Conservation (phyloP, 2,888 invertebrate species). For the Lasioglossum zephyrum region DNA sequence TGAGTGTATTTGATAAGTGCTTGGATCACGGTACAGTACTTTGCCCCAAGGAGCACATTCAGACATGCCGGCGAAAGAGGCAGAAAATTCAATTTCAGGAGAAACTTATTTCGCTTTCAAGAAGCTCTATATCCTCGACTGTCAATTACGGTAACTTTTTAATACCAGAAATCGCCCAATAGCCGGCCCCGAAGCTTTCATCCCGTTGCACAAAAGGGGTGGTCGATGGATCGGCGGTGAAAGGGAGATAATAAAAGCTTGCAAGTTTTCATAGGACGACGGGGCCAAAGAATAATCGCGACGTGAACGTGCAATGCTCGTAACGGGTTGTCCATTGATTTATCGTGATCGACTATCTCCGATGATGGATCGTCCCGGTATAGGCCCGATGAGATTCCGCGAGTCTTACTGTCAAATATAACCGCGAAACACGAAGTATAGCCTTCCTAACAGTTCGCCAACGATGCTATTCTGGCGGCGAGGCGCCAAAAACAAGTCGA, state of each 20-base stretch:
- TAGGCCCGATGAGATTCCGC: slow-evolving; percentile 12
- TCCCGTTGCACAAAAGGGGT: background rate
- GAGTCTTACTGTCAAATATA: slow-evolving; percentile 41
- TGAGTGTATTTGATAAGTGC: background rate
- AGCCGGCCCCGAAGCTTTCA: background rate
- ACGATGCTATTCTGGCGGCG: slow-evolving; percentile 44
- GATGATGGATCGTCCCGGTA: slow-evolving; percentile 49
- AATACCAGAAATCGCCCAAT: background rate
- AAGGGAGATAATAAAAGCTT: background rate
- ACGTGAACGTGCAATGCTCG: background rate
- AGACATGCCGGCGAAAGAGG: background rate
- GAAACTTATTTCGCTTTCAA: background rate
- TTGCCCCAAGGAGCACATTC: background rate
- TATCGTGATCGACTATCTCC: slow-evolving; percentile 18
- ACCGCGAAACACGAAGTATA: slow-evolving; percentile 36
- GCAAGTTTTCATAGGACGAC: background rate
- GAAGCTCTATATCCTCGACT: background rate
- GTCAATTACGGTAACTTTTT: slow-evolving; percentile 4
- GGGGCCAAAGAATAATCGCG: background rate
- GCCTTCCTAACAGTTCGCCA: slow-evolving; percentile 35
- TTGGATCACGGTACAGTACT: background rate
- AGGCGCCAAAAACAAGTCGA: slow-evolving; percentile 47
- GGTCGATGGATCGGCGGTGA: too few species aligned
- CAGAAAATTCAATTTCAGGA: background rate
- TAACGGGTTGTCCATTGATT: slow-evolving; percentile 33